Percentiles rank a stretch among this genome's conserved stretches.
Conservation (phyloP, 2,797 vertebrate genomes). For the Labroides dimidiatus region DNA sequence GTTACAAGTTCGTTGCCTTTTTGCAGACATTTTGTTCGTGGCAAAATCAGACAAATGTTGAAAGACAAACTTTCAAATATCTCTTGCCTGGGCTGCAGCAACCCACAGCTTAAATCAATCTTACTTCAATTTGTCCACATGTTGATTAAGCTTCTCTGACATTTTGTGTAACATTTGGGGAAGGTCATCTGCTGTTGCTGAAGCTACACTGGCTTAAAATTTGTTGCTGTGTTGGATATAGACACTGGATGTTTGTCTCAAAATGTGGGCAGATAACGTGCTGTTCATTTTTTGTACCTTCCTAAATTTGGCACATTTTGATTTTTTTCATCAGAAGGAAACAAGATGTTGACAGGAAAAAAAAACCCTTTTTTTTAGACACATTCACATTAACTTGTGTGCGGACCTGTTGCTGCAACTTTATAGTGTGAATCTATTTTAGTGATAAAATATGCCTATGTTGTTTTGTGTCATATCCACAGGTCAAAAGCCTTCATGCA, state of each 20-base stretch:
- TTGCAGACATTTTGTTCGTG: background rate
- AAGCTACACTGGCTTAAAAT: conserved; percentile 7
- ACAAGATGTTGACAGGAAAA: too few relatives aligned
- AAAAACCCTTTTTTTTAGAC: background rate
- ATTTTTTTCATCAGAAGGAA: conserved; percentile 34
- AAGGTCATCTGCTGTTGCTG: conserved; percentile 24
- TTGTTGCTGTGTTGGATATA: conserved; percentile 1
- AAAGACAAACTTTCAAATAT: conserved; percentile 1
- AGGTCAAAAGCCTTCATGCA: conserved; percentile 6
- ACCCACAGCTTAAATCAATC: background rate
- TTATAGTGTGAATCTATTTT: background rate
- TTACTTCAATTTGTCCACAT: background rate
- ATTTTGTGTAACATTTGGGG: conserved; percentile 6
- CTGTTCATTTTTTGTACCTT: conserved; percentile 29
- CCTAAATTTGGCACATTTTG: conserved; percentile 13
- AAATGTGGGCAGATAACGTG: conserved; percentile 23
- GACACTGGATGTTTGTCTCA: conserved; percentile 5
- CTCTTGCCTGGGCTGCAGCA: background rate
- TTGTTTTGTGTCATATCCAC: conserved; percentile 21
- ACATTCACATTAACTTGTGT: conserved; percentile 13
- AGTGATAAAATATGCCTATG: conserved; percentile 19
- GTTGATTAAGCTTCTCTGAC: conserved; percentile 20
- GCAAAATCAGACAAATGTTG: background rate
- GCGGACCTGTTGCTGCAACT: conserved; percentile 33
- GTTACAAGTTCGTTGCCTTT: conserved; percentile 14